phyloP scores from a whole-genome alignment of 2,113 vertebrate species.

The Cathartes aura region DNA sequence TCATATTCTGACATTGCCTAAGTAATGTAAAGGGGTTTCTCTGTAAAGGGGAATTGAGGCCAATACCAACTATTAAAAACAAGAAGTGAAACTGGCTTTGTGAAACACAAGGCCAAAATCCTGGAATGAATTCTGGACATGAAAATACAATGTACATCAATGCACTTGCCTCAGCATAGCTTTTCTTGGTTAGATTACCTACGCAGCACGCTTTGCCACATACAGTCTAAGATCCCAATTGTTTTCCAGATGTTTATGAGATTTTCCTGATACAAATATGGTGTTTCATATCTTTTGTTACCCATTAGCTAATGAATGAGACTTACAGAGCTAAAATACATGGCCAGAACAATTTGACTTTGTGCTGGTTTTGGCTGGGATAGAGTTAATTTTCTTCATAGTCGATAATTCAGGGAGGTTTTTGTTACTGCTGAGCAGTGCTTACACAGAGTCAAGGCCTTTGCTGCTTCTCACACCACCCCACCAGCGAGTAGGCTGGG shows the following conservation, averaged over 20 bases:
- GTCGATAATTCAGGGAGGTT: no score
- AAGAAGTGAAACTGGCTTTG: background rate
- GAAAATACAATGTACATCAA: background rate
- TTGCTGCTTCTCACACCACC: no score
- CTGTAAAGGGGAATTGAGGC: background rate
- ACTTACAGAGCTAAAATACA: background rate
- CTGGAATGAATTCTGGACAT: background rate
- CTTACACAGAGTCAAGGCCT: no score
- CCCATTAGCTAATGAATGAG: background rate
- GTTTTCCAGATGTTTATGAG: background rate
- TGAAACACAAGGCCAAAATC: background rate
- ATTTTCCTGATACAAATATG: background rate
- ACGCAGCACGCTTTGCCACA: background rate
- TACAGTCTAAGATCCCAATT: background rate
- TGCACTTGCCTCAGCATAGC: background rate
- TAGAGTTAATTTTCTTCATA: no score
- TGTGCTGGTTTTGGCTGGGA: no score
- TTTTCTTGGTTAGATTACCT: background rate
- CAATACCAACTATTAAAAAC: background rate
- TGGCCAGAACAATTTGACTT: background rate
- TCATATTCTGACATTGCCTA: background rate
- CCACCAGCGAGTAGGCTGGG: no score
- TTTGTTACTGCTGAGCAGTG: no score
- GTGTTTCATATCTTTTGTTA: background rate
- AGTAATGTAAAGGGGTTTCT: background rate